Percentiles rank a stretch among this genome's conserved stretches.
Conservation (phyloP, 1,140 invertebrate genomes). For the Formica exsecta region DNA sequence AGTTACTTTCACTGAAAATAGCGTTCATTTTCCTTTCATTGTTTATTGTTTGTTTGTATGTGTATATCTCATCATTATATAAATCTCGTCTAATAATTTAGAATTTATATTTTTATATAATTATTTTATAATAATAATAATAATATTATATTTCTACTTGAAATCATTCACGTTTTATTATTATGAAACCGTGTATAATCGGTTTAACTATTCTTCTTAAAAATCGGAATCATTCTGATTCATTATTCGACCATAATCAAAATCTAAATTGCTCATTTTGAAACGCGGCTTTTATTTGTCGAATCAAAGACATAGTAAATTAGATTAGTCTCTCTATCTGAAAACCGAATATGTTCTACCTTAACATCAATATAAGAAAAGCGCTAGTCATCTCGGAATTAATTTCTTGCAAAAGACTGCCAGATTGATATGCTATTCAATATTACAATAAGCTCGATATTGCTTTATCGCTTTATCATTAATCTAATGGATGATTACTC, state of each 20-base stretch:
- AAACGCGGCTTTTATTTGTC: background rate
- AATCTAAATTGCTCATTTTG: background rate
- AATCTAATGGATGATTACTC: conserved; percentile 21
- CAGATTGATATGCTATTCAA: background rate
- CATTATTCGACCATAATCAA: background rate
- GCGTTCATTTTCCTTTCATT: background rate
- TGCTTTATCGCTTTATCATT: conserved; percentile 1
- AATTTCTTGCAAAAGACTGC: conserved; percentile 3
- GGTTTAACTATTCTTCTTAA: background rate
- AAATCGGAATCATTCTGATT: background rate
- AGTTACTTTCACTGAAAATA: conserved; percentile 12
- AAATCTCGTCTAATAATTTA: background rate
- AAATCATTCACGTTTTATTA: background rate
- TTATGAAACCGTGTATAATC: background rate
- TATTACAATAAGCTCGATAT: conserved; percentile 11
- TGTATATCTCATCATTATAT: too few species aligned
- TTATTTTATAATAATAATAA: background rate
- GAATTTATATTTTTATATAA: conserved; percentile 14
- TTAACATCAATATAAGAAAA: background rate
- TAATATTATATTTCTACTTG: background rate
- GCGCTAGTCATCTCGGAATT: background rate
- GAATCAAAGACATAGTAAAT: conserved; percentile 1
- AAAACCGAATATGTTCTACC: conserved; percentile 5
- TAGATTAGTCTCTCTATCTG: background rate
- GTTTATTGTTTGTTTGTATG: background rate